Base-by-base conservation (phyloP, 1,140 invertebrate species). In the Cydia splendana region DNA sequence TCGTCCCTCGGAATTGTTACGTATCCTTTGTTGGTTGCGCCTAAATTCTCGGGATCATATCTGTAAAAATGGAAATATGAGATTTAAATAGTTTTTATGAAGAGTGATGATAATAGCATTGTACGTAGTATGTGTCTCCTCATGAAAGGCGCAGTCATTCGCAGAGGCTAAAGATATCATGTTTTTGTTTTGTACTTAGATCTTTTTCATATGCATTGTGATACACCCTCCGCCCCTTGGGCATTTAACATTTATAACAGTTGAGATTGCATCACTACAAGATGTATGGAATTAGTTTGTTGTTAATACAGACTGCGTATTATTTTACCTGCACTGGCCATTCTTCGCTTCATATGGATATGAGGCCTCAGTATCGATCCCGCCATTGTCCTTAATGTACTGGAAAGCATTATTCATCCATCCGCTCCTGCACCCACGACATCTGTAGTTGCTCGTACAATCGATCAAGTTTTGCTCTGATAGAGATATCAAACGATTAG, bases 401-500 rank as follows among this genome's bases (percentile, higher is more conserved):
- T 95, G 89, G 93, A 98, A 98, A 24, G 96, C 97, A 75, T 96
- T 93, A 88, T 98, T 97, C 97, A 98, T 98, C 0, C 98, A 90
- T 78, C 98, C 98, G 80, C 98, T 98, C 77, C 97, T 95, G 89
- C 98, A 99, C 18, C 98, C 98, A 85, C 98, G 94, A 91, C 99
- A 99, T 18, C 97, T 98, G 82, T 96, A 98, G 74, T 94, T 95
- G 3, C 83, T 85, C 0, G 97, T 98, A 85, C 98, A 99, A 93
- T 99, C 98, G 7, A 99, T 94, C 38, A 99, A 92, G 88, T 99
- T 99, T 93, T 99, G 98, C 93, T 99, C 98, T 80, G 97, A 98
- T 0, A 99, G 94, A 2, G 97, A 98, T 0, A 98, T 94, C 5
- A 99, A 93, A 75, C 95, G 94, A 74, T 96, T 96, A 28, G 95